Base-by-base conservation (phyloP, 2,888 invertebrate genomes). In the Morpho deidamia region DNA sequence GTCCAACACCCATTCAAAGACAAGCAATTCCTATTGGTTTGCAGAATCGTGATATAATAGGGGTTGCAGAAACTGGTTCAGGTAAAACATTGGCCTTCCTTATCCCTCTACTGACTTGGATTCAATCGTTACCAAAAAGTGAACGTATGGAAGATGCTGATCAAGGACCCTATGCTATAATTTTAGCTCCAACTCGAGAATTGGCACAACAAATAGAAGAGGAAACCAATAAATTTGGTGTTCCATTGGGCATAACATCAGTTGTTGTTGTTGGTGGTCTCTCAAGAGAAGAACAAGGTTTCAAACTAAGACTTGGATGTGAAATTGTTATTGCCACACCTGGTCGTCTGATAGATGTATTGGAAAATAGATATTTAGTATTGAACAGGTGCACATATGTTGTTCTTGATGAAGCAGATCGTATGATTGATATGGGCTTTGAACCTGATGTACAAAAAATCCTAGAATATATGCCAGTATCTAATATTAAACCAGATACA, bases 401-500 rank as follows among this genome's bases (percentile, higher is more conserved):
- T 57, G 99, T 97, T 5, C 91, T 97, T 50, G 97, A 97, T 72
- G 96, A 98, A 90, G 99, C 99, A 35, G 99, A 99, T 91, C 94
- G 99, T 74, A 99, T 99, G 99, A 98, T 99, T 83, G 99, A 99
- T 91, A 99, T 99, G 97, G 99, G 99, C 77, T 99, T 99, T 77
- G 99, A 99, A 81, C 97, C 98, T 41, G 96, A 97, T 72, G 99
- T 99, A 0, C 98, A 99, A 73, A 97, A 97, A 79, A 99, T 99
- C 81, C 91, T 99, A 35, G 98, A 98, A 71, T 98, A 95, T 78
- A 97, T 99, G 95, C 99, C 99, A 0, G 99, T 99, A 0, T 94
- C 98, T 0, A 99, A 99, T 84, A 91, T 97, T 55, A 99, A 99
- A 80, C 99, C 99, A 0, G 99, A 99, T 74, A 94, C 95, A 0